Conservation (phyloP, 2,797 vertebrate genomes). For the Dryobates pubescens region DNA sequence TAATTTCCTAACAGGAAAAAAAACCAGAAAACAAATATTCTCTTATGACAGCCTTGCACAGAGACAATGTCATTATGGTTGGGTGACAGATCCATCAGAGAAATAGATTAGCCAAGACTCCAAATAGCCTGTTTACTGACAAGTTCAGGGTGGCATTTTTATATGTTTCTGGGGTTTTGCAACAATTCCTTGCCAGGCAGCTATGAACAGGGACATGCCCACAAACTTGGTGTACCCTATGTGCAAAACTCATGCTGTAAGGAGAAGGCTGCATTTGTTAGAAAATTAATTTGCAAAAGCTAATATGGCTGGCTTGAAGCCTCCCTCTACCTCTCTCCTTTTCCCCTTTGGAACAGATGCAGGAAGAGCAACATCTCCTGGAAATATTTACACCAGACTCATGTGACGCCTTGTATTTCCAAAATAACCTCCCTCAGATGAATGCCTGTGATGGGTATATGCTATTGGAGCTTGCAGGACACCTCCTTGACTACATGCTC, state of each 20-base stretch:
- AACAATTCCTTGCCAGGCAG: neutral
- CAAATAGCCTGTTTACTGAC: neutral
- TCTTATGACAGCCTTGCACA: neutral
- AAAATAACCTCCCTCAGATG: conserved; percentile 28
- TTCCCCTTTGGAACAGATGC: neutral
- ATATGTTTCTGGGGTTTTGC: neutral
- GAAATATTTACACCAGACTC: conserved; percentile 21
- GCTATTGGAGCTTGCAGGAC: neutral
- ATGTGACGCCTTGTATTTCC: conserved; percentile 16
- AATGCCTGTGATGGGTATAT: neutral
- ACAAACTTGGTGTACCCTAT: neutral
- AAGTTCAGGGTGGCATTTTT: neutral
- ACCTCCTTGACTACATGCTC: neutral
- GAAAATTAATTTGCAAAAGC: neutral
- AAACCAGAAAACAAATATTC: neutral
- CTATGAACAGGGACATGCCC: neutral
- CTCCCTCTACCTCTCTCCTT: neutral
- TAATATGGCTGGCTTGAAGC: neutral
- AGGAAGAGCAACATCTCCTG: conserved; percentile 35
- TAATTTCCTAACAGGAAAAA: neutral
- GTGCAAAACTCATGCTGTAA: neutral
- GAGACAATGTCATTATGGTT: neutral
- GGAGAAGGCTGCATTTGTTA: neutral
- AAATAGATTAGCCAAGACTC: neutral
- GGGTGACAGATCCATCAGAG: neutral